phyloP scores from a whole-genome alignment of 2,888 invertebrate genomes.

The Morpho deidamia region DNA sequence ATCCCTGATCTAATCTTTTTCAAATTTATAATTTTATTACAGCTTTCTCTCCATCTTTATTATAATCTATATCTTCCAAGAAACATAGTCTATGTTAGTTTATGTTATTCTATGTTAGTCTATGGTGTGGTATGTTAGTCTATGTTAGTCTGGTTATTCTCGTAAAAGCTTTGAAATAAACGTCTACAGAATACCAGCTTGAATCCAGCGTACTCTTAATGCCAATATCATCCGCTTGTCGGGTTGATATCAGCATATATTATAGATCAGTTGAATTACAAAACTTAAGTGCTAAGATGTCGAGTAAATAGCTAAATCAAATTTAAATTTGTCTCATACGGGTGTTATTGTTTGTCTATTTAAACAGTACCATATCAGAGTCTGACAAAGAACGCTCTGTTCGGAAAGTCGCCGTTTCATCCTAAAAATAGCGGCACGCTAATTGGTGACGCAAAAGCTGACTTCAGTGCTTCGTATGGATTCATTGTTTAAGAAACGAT shows the following conservation, averaged over 20 bases:
- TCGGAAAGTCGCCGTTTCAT: constrained; percentile 34
- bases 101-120: too few relatives aligned
- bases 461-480: constrained; percentile 25
- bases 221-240: too few relatives aligned
- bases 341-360: constrained; percentile 2
- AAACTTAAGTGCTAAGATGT: constrained; percentile 4
- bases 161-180: too few relatives aligned
- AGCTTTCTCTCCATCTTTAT: too few relatives aligned
- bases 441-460: constrained; percentile 45
- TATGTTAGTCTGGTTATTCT: too few relatives aligned
- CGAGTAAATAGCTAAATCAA: constrained; percentile 13
- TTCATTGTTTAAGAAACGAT: constrained; percentile 5
- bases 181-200: too few relatives aligned
- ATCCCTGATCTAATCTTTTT: too few relatives aligned
- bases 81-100: too few relatives aligned
- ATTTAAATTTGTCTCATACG: constrained; percentile 16
- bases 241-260: neutral
- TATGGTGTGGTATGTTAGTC: too few relatives aligned
- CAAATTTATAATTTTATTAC: too few relatives aligned
- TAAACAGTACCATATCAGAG: constrained; percentile 7
- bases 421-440: constrained; percentile 38
- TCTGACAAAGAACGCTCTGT: constrained; percentile 27
- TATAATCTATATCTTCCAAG: too few relatives aligned
- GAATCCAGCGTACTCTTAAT: too few relatives aligned
- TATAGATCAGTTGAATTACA: neutral